A percentile compares a stretch with the other conserved stretches of the same genome.
Conservation (phyloP, 2,113 vertebrate genomes). For the Alethe diademata region DNA sequence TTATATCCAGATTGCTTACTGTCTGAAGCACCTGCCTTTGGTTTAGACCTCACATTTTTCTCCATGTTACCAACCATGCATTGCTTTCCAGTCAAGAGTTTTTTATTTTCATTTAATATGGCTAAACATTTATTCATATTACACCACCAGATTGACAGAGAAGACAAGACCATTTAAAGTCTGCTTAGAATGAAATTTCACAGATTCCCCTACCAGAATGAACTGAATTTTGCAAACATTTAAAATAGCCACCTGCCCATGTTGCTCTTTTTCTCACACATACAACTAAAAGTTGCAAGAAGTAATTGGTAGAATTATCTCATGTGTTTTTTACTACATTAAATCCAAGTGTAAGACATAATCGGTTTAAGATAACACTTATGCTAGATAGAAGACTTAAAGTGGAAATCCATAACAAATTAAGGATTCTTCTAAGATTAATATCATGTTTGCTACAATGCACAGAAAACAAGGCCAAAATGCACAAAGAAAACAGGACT, state of each 20-base stretch:
- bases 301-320: not conserved
- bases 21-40: not conserved
- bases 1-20: not conserved
- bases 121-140: not conserved
- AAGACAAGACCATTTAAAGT: not conserved
- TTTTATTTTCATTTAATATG: not conserved
- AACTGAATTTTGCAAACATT: not conserved
- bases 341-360: not conserved
- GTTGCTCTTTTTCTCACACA: not conserved
- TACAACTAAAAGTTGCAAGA: not conserved
- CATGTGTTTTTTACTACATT: not conserved
- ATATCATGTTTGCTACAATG: not conserved
- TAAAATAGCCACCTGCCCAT: not conserved
- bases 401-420: not conserved
- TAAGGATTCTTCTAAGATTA: slow-evolving; percentile 10
- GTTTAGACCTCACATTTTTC: not conserved
- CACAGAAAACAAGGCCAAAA: not conserved
- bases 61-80: not conserved
- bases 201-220: not conserved
- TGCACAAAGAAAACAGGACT: not conserved
- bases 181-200: slow-evolving; percentile 15
- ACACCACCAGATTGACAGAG: not conserved
- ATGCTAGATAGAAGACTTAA: not conserved
- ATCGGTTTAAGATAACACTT: not conserved
- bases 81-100: not conserved